Conservation (phyloP, 2,797 vertebrate species). For the Chiloscyllium punctatum region DNA sequence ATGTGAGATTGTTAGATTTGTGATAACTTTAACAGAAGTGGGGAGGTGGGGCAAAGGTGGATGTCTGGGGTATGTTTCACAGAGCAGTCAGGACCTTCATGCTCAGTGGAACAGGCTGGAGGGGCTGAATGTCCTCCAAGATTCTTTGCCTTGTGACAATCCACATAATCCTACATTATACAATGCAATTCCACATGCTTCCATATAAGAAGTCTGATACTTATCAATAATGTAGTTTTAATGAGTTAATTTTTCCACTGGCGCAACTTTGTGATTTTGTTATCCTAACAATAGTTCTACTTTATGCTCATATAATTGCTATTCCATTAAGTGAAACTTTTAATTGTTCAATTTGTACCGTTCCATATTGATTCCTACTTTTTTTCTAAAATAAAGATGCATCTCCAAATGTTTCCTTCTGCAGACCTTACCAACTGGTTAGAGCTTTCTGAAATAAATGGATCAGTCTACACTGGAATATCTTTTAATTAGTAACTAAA, state of each 20-base stretch:
- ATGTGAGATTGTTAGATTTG: not conserved
- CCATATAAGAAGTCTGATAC: not conserved
- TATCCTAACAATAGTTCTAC: not conserved
- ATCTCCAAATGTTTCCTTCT: not conserved
- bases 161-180: not conserved
- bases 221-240: not conserved
- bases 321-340: not conserved
- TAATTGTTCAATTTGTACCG: not conserved
- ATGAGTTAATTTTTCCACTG: not conserved
- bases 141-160: not conserved
- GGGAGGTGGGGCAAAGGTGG: too few relatives aligned
- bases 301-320: not conserved
- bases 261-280: not conserved
- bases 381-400: not conserved
- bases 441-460: not conserved
- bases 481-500: not conserved
- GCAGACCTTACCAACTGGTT: not conserved
- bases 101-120: too few relatives aligned
- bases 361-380: not conserved
- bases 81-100: too few relatives aligned
- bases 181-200: not conserved
- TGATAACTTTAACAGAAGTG: too few relatives aligned
- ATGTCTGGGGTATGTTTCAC: too few relatives aligned
- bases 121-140: too few relatives aligned
- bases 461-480: not conserved